Base-by-base conservation (phyloP, 2,888 invertebrate species). In the Petrophora chlorosata region DNA sequence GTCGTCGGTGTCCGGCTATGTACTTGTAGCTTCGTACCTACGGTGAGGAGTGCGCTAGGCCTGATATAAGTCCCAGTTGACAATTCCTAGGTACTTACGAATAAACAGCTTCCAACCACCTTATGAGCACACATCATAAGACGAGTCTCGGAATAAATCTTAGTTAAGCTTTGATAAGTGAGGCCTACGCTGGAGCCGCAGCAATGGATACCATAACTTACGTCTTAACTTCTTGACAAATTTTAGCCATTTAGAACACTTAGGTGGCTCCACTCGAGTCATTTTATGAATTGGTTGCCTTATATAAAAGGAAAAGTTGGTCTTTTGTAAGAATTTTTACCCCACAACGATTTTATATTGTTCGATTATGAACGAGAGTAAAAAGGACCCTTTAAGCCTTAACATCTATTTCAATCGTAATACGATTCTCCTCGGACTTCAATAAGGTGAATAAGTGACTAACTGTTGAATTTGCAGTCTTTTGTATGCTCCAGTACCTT, bases 161-260 rank as follows among this genome's bases (percentile, higher is more conserved):
- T 71, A 67, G 76, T 78, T 77, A 78, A 72, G 63, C 67, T 65
- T 69, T 76, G 77, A 79, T 79, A 80, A 77, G 78, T 72, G 71
- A 63, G 69, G 61, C 64, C 61, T 67, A 70, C 70, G 67, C 66
- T 55, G 34, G 65, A 65, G 59, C 61, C 65, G 53, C 61, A 59
- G 69, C 72, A 70, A 70, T 76, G 75, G 72, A 61, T 67, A 65
- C 68, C 67, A 77, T 78, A 75, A 78, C 76, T 77, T 73, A 77
- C 66, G 56, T 62, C 68, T 67, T 72, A 74, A 72, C 73, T 74
- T 76, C 72, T 73, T 77, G 78, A 76, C 76, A 76, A 77, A 74
- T 76, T 75, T 63, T 56, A 45, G 54, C 69, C 67, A 74, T 76
- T 77, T 71, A 61, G 64, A 65, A 61, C 70, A 66, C 69, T 76